Percentiles rank a stretch among this genome's conserved stretches.
Conservation (phyloP, 37 sponge, comb jelly and placozoan species). For the Ianthella basta region DNA sequence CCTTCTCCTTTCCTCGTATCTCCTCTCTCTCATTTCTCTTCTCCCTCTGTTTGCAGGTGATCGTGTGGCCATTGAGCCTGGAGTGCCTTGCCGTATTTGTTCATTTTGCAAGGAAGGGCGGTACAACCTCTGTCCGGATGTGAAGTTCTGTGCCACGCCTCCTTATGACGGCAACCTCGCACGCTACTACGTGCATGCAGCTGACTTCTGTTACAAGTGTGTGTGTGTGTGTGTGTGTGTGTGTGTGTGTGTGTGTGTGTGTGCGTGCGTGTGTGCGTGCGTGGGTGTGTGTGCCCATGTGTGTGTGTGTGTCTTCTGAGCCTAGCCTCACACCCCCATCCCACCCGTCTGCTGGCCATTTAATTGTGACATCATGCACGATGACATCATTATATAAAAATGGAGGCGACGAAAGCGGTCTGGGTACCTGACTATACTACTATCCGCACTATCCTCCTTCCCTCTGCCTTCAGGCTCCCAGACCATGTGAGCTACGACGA, state of each 20-base stretch:
- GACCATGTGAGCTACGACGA: constrained; percentile 93
- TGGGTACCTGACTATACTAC: too few relatives aligned
- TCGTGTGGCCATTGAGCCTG: constrained; percentile 96
- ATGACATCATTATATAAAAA: too few relatives aligned
- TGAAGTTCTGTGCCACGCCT: constrained; percentile 97
- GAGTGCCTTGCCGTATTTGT: constrained; percentile 89
- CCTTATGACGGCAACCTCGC: constrained; percentile 89
- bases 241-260: too few relatives aligned
- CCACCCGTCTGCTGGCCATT: too few relatives aligned
- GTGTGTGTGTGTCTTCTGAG: not conserved
- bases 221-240: not conserved
- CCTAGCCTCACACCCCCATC: too few relatives aligned
- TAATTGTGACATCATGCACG: too few relatives aligned
- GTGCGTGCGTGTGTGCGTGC: constrained; percentile 18
- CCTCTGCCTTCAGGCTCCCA: constrained; percentile 78
- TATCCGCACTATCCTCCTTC: too few relatives aligned
- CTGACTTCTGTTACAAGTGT: constrained; percentile 96
- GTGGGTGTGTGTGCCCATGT: not conserved
- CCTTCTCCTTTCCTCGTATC: not conserved
- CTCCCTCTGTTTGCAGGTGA: too few relatives aligned
- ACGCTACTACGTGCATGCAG: constrained; percentile 87
- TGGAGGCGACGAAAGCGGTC: too few relatives aligned
- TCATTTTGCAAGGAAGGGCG: constrained; percentile 81
- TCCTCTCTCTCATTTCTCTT: too few relatives aligned
- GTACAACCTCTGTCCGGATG: constrained; percentile 95